These are phyloP conservation scores for Zaprionus camerounensis DNA, from an alignment of 1,140 invertebrate genomes.

Conservation along the genomic window DNA sequence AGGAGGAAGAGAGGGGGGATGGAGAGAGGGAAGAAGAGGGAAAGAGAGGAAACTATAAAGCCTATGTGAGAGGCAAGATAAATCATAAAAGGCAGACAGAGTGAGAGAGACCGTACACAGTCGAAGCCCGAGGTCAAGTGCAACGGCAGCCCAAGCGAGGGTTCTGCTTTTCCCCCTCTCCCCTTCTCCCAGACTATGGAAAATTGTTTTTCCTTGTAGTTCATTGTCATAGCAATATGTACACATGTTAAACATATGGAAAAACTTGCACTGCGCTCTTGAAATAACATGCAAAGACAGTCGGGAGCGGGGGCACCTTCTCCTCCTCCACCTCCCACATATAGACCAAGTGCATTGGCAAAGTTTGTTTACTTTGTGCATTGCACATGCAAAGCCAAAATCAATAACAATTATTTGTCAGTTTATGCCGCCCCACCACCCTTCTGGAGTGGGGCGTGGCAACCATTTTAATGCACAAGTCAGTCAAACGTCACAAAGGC, in stretches of 20 bases:
- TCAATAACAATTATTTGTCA: constrained; percentile 54
- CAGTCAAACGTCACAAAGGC: constrained; percentile 15
- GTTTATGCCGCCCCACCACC: constrained; percentile 16
- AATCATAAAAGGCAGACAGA: not conserved
- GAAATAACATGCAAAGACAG: constrained; percentile 24
- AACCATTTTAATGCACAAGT: constrained; percentile 34
- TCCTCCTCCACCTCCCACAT: not conserved
- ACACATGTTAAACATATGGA: constrained; percentile 1
- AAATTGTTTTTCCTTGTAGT: constrained; percentile 27
- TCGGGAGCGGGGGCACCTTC: not conserved
- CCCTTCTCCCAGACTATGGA: not conserved
- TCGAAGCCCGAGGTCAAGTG: constrained; percentile 38
- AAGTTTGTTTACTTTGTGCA: constrained; percentile 9
- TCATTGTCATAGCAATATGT: constrained; percentile 46
- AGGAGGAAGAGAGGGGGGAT: not conserved
- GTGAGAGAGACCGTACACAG: not conserved
- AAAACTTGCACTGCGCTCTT: constrained; percentile 35
- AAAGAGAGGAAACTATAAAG: not conserved
- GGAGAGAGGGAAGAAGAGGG: not conserved
- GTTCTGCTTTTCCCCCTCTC: constrained; percentile 14
- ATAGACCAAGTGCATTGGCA: constrained; percentile 26
- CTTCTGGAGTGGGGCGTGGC: not conserved
- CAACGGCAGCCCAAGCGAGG: constrained; percentile 12
- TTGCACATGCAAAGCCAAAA: constrained; percentile 43
- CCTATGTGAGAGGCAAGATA: not conserved